Evolutionary conservation across 2,888 invertebrate genomes (phyloP).

Genomic region (Acronicta leporina): DNA sequence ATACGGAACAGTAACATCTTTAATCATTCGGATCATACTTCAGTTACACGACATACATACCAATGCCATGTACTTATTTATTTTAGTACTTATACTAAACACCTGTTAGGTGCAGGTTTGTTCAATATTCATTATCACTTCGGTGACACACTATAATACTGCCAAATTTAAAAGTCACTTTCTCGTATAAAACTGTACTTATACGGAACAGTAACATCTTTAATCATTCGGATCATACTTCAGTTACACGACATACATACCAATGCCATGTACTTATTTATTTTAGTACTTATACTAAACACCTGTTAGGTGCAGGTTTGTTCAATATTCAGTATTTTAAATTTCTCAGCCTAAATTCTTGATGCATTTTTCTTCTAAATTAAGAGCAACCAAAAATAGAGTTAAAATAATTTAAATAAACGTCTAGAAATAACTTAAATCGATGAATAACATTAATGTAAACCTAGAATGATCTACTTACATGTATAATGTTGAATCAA

Average conservation of each 20-base stretch:
- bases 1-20: not conserved
- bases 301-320: not conserved
- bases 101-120: not conserved
- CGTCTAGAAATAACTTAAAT: too few species aligned
- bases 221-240: constrained; percentile 13
- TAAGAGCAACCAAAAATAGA: not conserved
- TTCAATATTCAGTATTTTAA: constrained; percentile 13
- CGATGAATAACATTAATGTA: not conserved
- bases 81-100: constrained; percentile 15
- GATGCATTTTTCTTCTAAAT: constrained; percentile 1
- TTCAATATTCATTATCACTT: constrained; percentile 16
- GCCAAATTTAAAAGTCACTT: constrained; percentile 7
- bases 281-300: constrained; percentile 15
- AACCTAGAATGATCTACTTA: too few species aligned
- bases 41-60: constrained; percentile 27
- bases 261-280: constrained; percentile 1
- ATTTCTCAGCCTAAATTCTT: constrained; percentile 9
- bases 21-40: constrained; percentile 13
- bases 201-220: not conserved
- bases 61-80: constrained; percentile 1
- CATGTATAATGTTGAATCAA: too few species aligned
- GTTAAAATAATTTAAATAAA: not conserved
- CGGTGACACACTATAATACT: constrained; percentile 45
- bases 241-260: constrained; percentile 27
- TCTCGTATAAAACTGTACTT: not conserved